Evolutionary conservation across 2,888 invertebrate genomes (phyloP), one percentile per base, ranked within the genome.

Genomic region (Caenorhabditis virilis): DNA sequence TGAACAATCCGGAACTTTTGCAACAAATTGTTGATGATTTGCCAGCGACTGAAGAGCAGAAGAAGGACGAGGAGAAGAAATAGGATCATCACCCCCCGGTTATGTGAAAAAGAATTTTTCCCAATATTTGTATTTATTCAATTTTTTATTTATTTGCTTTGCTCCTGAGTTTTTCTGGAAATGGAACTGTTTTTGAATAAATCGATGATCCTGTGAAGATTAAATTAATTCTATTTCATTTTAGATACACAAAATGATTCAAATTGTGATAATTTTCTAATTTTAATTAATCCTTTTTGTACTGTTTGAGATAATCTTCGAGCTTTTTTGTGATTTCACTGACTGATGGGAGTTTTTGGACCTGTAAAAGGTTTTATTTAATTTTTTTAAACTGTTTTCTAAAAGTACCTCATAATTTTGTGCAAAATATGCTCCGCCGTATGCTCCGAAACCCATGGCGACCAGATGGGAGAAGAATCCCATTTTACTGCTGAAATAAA

Each of bases 1-100:
- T 79, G 54, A 73, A 76, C 58, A 72, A 81, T 43, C 78, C 79
- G 16, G 80, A 76, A 20, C 59, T 77, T 35, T 69, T 81, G 36
- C 77, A 78, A 43, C 72, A 78, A 45, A 65, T 81, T 42, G 77
- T 81, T 45, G 69, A 79, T 35, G 73, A 79, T 16, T 58, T 79
- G 46, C 77, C 79, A 15, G 39, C 54, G 11, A 25, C n/a, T n/a
- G 36, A 4, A 26, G 13, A 55, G 47, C n/a, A n/a, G n/a, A 38
- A 64, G 23, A 30, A 59, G 22, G 55, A 64, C 13, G 48, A 65
- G 15, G 39, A 59, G 25, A 46, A 64, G 48, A 51, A 58, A 26
- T 42, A 54, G 26, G 54, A 42, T 26, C 26, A 39, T 22, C 7
- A 7, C 20, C 23, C 35, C 41, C 25, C 25, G 36, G n/a, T 36